Evolutionary conservation across 2,888 invertebrate genomes (phyloP).

Genomic region (Plebejus argus): DNA sequence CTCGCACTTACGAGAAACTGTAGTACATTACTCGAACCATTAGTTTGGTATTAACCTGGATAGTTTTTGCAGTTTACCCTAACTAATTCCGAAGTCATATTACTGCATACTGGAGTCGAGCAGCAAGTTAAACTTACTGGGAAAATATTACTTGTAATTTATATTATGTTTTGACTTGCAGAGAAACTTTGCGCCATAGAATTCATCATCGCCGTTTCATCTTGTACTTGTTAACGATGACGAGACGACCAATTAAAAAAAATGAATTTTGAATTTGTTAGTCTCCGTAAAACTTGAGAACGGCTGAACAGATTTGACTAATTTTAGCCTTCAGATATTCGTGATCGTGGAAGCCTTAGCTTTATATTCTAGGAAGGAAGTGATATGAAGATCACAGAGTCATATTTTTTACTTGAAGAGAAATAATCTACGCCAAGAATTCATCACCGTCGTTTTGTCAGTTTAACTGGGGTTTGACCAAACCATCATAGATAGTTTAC

Average conservation of each 20-base stretch:
- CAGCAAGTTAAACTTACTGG: neutral
- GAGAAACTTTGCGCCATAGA: neutral
- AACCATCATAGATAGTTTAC: too few relatives aligned
- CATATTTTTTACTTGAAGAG: neutral
- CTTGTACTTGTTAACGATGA: too few relatives aligned
- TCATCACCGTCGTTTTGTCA: neutral
- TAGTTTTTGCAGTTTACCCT: conserved; percentile 12
- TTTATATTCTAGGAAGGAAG: too few relatives aligned
- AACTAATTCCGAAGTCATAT: conserved; percentile 29
- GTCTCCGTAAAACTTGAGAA: too few relatives aligned
- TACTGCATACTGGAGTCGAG: neutral
- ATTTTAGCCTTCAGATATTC: too few relatives aligned
- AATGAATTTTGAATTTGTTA: too few relatives aligned
- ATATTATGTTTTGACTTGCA: neutral
- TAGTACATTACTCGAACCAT: neutral
- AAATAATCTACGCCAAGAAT: neutral
- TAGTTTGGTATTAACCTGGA: conserved; percentile 1
- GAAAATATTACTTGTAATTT: conserved; percentile 9
- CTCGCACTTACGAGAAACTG: neutral
- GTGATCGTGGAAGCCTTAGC: too few relatives aligned
- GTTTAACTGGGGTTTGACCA: too few relatives aligned
- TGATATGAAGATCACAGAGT: too few relatives aligned
- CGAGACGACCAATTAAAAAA: too few relatives aligned
- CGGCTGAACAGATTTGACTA: too few relatives aligned
- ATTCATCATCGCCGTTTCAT: neutral